Conservation (phyloP, 2,113 vertebrate genomes). For the Gavia stellata region DNA sequence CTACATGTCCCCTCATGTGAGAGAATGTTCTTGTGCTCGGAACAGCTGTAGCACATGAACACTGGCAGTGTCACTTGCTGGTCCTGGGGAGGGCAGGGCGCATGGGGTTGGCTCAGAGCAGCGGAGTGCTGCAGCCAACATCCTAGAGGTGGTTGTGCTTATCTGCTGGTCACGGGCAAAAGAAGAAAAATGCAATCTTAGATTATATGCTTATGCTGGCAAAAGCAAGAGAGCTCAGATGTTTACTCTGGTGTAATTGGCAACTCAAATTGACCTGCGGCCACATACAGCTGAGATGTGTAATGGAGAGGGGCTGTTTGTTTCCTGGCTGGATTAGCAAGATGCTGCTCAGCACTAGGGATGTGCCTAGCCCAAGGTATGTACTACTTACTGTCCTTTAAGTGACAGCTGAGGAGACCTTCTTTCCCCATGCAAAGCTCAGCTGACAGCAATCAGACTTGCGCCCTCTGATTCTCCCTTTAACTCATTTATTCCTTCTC, state of each 20-base stretch:
- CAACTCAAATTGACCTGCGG: neutral
- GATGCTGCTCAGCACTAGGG: neutral
- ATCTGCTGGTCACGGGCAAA: neutral
- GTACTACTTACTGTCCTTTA: neutral
- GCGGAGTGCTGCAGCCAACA: neutral
- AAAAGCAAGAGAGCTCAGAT: neutral
- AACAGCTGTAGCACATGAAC: fast-evolving
- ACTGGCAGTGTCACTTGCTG: neutral
- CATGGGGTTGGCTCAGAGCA: neutral
- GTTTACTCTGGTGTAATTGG: neutral
- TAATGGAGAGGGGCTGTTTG: neutral
- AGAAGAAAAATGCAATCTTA: neutral
- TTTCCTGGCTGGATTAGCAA: neutral
- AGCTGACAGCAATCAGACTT: neutral
- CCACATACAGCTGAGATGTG: neutral
- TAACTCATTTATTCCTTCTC: neutral
- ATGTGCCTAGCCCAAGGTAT: neutral
- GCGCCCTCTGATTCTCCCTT: neutral
- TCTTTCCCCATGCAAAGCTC: neutral
- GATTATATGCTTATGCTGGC: neutral
- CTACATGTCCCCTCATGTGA: neutral
- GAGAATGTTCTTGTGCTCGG: neutral
- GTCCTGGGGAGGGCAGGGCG: neutral
- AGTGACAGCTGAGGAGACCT: neutral
- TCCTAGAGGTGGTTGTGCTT: neutral